phyloP scores from a whole-genome alignment of 2,888 invertebrate genomes.

The Tridacna crocea region DNA sequence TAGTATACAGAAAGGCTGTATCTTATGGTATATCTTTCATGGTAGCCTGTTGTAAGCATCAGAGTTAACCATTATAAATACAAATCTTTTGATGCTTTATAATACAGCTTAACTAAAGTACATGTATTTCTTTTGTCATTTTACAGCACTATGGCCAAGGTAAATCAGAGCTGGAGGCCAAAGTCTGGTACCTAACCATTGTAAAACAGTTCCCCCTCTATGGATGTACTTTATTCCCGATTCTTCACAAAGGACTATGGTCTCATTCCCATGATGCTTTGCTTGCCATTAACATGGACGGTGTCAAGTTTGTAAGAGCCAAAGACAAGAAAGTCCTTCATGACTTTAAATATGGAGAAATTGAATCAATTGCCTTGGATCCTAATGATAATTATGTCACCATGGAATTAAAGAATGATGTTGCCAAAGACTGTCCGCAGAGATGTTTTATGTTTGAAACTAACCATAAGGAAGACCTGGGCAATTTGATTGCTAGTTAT shows the following conservation, averaged over 20 bases:
- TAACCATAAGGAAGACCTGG: conserved; percentile 94
- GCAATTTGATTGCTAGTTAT: conserved; percentile 95
- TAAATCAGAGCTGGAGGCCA: conserved; percentile 94
- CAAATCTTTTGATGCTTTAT: too few species aligned
- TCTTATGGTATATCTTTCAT: too few species aligned
- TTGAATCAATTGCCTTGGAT: conserved; percentile 95
- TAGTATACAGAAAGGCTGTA: too few species aligned
- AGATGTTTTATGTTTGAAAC: conserved; percentile 94
- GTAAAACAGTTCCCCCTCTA: conserved; percentile 98
- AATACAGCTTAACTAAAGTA: too few species aligned
- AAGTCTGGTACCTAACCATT: conserved; percentile 96
- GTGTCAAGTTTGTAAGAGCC: conserved; percentile 94
- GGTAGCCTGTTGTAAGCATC: too few species aligned
- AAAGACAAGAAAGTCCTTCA: conserved; percentile 96
- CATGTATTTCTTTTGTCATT: too few species aligned
- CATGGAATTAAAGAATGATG: conserved; percentile 91
- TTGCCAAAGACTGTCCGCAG: conserved; percentile 71
- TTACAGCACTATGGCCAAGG: conserved; percentile 91
- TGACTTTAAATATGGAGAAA: conserved; percentile 95
- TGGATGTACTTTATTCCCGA: conserved; percentile 94
- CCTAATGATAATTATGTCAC: conserved; percentile 96
- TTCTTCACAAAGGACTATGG: conserved; percentile 97
- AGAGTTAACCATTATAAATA: too few species aligned
- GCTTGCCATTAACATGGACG: conserved; percentile 95
- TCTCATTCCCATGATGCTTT: conserved; percentile 90